These are phyloP conservation scores for Kuschelorhynchus macadamiae DNA, from an alignment of 2,888 invertebrate species.

Conservation along the genomic window DNA sequence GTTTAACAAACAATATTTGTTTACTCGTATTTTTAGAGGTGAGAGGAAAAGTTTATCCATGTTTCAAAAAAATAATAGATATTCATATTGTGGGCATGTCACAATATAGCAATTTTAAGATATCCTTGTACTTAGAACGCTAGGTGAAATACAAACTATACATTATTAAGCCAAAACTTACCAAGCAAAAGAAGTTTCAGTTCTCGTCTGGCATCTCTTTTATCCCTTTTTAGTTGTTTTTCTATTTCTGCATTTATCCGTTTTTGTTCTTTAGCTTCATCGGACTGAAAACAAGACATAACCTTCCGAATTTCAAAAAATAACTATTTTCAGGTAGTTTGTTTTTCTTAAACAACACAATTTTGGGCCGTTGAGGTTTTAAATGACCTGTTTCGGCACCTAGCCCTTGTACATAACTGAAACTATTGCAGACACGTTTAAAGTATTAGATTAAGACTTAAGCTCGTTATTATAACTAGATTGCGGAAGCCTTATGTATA, in stretches of 20 bases:
- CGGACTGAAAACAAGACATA: constrained; percentile 99
- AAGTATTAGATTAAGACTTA: constrained; percentile 71
- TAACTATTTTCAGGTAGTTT: background rate
- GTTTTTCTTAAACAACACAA: background rate
- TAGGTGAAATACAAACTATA: no score
- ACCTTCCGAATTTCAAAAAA: constrained; percentile 60
- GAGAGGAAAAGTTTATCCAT: no score
- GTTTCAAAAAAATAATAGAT: no score
- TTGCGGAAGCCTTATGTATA: constrained; percentile 76
- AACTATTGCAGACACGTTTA: background rate
- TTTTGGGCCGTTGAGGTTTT: background rate
- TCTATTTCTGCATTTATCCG: constrained; percentile 99
- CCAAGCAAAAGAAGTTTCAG: constrained; percentile 97
- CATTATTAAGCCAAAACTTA: constrained; percentile 77
- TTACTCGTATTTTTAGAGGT: no score
- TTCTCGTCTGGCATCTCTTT: constrained; percentile 97
- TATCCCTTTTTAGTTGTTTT: constrained; percentile 98
- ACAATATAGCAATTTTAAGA: no score
- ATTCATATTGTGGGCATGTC: no score
- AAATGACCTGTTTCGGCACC: background rate
- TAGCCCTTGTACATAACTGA: background rate
- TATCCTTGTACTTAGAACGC: no score
- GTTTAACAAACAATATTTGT: no score
- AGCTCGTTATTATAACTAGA: constrained; percentile 86
- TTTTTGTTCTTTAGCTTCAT: constrained; percentile 99